Evolutionary conservation across 2,888 invertebrate species (phyloP), one percentile per base, ranked within the genome.

Genomic region (Iphiclides podalirius): DNA sequence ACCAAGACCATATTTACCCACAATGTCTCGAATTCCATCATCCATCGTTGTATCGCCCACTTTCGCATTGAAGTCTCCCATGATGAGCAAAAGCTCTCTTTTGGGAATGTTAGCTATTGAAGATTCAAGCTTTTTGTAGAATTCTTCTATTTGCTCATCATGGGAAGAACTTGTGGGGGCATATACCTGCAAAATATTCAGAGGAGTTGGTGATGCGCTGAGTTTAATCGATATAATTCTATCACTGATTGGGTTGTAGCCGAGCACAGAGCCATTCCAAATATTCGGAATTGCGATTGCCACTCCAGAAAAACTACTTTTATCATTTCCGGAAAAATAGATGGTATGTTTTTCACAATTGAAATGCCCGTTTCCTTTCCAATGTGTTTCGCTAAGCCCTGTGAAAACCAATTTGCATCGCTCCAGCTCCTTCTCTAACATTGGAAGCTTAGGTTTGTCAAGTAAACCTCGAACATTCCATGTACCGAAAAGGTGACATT

Each of bases 331-430:
- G 0, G 52, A 52, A 17, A 41, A 53, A 28, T 52, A 53, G 13
- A 57, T 35, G n/a, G 43, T 53, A 17, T 54, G 52, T 12, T 43
- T 44, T 1, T 52, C 51, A 0, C 35, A n/a, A 31, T 36, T 14
- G 26, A 35, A 37, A 36, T 54, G 52, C 12, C 57, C 54, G 7
- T 31, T 45, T 9, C 12, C 31, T 41, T 49, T 54, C 54, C 51
- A 57, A 15, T 57, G 52, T 1, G 52, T 57, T 23, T 57, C 47
- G 39, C 57, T 54, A 1, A 45, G 6, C 12, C 11, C 36, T 13
- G 15, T 9, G 14, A 43, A 38, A 39, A 12, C 38, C 26, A 15
- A 13, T 47, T 28, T 11, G 8, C 31, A 31, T 41, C 40, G 9
- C 2, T 14, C 8, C 1, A 40, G 11, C 11, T 36, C 48, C 12